Conservation (phyloP, 1,140 invertebrate genomes). For the Galleria mellonella region DNA sequence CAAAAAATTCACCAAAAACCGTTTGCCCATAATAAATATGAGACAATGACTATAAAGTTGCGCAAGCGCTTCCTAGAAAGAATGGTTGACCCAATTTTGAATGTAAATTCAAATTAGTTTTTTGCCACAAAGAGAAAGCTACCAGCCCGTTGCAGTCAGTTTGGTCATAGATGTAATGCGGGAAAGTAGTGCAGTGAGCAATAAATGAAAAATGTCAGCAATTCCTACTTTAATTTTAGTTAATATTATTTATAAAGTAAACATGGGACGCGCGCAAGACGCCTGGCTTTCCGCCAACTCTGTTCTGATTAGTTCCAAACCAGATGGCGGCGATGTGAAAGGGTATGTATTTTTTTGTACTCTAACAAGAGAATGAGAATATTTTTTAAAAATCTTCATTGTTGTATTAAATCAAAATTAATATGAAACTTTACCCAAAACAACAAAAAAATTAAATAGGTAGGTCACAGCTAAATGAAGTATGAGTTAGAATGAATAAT, state of each 20-base stretch:
- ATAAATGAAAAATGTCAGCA: conserved; percentile 10
- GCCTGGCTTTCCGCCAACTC: conserved; percentile 32
- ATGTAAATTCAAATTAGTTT: conserved; percentile 70
- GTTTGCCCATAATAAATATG: neutral
- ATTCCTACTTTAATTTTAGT: conserved; percentile 24
- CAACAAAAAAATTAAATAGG: too few species aligned
- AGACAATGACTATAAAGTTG: conserved; percentile 13
- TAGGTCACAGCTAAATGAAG: too few species aligned
- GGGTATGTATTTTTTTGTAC: conserved; percentile 4
- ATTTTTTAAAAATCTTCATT: too few species aligned
- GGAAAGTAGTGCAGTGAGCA: conserved; percentile 47
- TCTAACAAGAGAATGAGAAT: too few species aligned
- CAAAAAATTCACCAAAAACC: too few species aligned
- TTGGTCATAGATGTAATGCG: conserved; percentile 37
- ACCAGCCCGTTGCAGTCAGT: conserved; percentile 32
- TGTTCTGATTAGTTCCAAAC: conserved; percentile 19
- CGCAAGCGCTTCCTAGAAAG: conserved; percentile 43
- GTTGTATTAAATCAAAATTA: too few species aligned
- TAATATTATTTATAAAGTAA: conserved; percentile 27
- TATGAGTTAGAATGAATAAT: too few species aligned
- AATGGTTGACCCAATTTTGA: conserved; percentile 49
- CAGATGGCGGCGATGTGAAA: conserved; percentile 29
- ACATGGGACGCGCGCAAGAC: conserved; percentile 22
- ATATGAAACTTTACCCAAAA: too few species aligned
- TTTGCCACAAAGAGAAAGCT: conserved; percentile 65